phyloP scores from a whole-genome alignment of 2,797 vertebrate species.

The Acipenser transmontanus region DNA sequence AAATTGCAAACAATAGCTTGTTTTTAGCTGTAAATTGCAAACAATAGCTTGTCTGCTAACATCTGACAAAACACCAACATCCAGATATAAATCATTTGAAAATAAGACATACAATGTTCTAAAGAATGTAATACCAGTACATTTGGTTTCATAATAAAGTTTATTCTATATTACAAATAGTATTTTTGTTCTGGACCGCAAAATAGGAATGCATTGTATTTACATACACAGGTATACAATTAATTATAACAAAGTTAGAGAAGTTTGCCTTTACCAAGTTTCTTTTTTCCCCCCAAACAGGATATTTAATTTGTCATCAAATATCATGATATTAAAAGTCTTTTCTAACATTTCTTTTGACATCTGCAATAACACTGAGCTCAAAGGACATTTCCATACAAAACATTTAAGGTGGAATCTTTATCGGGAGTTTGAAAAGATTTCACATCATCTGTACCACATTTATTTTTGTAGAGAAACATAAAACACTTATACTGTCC shows the following conservation, averaged over 20 bases:
- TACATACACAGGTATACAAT: slow-evolving; percentile 99
- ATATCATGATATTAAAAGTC: slow-evolving; percentile 78
- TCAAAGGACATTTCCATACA: slow-evolving; percentile 73
- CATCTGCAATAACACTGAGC: slow-evolving; percentile 86
- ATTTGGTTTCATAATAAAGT: slow-evolving; percentile 97
- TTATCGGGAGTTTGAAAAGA: slow-evolving; percentile 61
- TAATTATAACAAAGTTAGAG: slow-evolving; percentile 99
- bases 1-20: neutral
- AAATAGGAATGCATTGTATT: slow-evolving; percentile 99
- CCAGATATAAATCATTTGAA: no score
- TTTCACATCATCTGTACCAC: slow-evolving; percentile 29
- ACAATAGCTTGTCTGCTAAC: neutral
- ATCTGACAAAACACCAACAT: neutral
- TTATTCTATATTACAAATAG: slow-evolving; percentile 99
- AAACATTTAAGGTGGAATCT: slow-evolving; percentile 76
- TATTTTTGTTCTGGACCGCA: slow-evolving; percentile 98
- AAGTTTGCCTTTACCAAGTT: slow-evolving; percentile 96
- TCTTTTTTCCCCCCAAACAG: slow-evolving; percentile 74
- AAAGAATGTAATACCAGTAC: slow-evolving; percentile 21
- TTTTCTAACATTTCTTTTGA: slow-evolving; percentile 77
- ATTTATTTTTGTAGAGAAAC: slow-evolving; percentile 36
- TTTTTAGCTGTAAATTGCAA: no score
- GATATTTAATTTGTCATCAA: slow-evolving; percentile 72
- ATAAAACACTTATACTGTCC: slow-evolving; percentile 11
- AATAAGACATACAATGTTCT: slow-evolving; percentile 16